Evolutionary conservation across 2,888 invertebrate species (phyloP), one percentile per base, ranked within the genome.

Genomic region (Eupithecia vulgata): DNA sequence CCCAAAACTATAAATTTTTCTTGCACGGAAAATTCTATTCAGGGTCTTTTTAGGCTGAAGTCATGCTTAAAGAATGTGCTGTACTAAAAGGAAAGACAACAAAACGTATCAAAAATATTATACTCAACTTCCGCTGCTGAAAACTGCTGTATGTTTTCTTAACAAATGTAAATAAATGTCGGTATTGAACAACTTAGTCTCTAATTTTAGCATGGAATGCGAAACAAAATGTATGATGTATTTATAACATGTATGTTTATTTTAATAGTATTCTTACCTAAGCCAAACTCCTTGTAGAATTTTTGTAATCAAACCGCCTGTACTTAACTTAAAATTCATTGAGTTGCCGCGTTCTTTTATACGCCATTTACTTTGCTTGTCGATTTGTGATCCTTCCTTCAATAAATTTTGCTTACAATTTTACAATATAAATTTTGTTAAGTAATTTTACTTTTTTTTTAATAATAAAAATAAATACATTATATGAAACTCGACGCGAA

Each of bases 121-220:
- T n/a, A 0, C 21, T 48, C 7, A 48, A 3, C n/a, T 52, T 21
- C 52, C 52, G 21, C 52, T 21, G 7, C 52, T 52, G 21, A 52
- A 57, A 25, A 13, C 57, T 13, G 4, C 3, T 21, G 25, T 57
- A 25, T 25, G 57, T 25, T 25, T 52, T 57, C 57, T 8, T 25
- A 57, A 57, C 57, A 25, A 57, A 57, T 57, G 25, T 25, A 57
- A 57, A 57, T 57, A 57, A 57, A 57, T 13, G 21, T 52, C 12
- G 4, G 25, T 57, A 57, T 25, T 25, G 25, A 57, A 57, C 25
- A 25, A 57, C 57, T 25, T 13, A 25, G 57, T 57, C 3, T 52
- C 48, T 52, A 57, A 25, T 57, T 57, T 57, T 25, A 57, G 57
- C 57, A 57, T 25, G 57, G 57, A 57, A 57, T 57, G 21, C 57